Evolutionary conservation across 2,113 vertebrate species (phyloP), one percentile per base, ranked within the genome.

Genomic region (Microtus pennsylvanicus): DNA sequence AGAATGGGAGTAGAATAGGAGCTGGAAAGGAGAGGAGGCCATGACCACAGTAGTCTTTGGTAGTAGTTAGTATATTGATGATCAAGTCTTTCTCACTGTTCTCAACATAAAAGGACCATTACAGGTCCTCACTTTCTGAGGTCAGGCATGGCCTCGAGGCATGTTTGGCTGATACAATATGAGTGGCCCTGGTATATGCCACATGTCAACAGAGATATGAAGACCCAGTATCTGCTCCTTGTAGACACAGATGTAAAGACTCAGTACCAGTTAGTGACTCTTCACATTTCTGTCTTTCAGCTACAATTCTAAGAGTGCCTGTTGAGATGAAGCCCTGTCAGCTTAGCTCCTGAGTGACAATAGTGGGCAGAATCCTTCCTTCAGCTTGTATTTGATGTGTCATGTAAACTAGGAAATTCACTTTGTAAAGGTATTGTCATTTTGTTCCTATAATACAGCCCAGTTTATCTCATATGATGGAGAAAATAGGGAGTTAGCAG

Each of bases 41-140:
- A 35, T 42, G 33, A 69, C 77, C 26, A 74, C 28, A 33, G 78
- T 65, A n/a, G 16, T 61, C 21, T 74, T 7, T 81, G 61, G 22
- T 22, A 45, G 52, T 22, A 74, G 58, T 45, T 17, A 69, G 24
- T 63, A n/a, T 42, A 7, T 69, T 75, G 45, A 63, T 61, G 7
- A 10, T 12, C 19, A 52, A 58, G 26, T 45, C 33, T 38, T 78
- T 63, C 78, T 47, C 55, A 38, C 14, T 82, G 5, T n/a, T 35
- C n/a, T 77, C 65, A 22, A 13, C 8, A 5, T 81, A 65, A 65
- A 80, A 69, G 30, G 77, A 86, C 35, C 47, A 11, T 75, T 50
- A 61, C 0, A 33, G 0, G 4, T 45, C 42, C 5, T 50, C 5
- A 0, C 0, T 75, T 81, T 86, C 45, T 65, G 42, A 38, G 28